Percentiles rank a stretch among this genome's conserved stretches.
These are phyloP conservation scores for Catharus ustulatus DNA, from an alignment of 2,797 vertebrate species.

Conservation along the genomic window DNA sequence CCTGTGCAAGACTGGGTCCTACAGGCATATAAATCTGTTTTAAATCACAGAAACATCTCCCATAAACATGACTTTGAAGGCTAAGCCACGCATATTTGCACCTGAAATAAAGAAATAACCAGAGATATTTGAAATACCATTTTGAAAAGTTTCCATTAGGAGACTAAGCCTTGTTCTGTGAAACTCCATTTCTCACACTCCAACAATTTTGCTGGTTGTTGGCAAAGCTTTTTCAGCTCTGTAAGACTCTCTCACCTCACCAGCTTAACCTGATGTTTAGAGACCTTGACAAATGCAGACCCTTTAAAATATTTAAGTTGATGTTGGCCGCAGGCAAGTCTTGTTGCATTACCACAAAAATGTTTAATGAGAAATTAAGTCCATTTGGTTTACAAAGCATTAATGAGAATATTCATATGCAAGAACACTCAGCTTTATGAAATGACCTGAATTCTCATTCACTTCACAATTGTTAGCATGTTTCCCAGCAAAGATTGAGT, in stretches of 20 bases:
- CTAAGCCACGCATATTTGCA: not conserved
- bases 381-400: conserved; percentile 12
- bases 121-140: not conserved
- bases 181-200: not conserved
- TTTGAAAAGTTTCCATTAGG: not conserved
- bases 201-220: not conserved
- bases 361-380: conserved; percentile 45
- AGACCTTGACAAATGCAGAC: conserved; percentile 15
- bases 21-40: not conserved
- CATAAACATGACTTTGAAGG: not conserved
- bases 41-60: not conserved
- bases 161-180: not conserved
- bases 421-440: not conserved
- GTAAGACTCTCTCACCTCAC: not conserved
- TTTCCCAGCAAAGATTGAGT: not conserved
- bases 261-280: not conserved
- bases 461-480: not conserved
- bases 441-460: conserved; percentile 3
- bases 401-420: conserved; percentile 31
- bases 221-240: not conserved
- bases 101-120: not conserved
- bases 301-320: conserved; percentile 44
- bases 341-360: conserved; percentile 19
- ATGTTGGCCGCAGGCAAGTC: not conserved
- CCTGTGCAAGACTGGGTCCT: not conserved